Conservation (phyloP, 2,888 invertebrate genomes). For the Anoplius nigerrimus region DNA sequence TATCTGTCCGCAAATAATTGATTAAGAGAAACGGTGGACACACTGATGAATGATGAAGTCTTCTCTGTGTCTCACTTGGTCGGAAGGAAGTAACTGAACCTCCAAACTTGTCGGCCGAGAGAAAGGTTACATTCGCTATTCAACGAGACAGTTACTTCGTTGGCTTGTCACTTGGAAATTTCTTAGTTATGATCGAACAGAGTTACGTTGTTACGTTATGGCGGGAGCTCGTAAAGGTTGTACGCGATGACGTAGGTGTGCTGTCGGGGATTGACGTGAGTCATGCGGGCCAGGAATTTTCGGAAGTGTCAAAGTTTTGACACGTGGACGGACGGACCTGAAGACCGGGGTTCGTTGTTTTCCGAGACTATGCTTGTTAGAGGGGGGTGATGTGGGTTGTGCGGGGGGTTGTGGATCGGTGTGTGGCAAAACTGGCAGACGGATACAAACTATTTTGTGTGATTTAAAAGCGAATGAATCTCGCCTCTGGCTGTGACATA, state of each 20-base stretch:
- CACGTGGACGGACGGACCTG: slow-evolving; percentile 4
- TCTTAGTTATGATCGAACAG: not conserved
- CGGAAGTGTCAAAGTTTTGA: not conserved
- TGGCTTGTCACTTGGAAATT: slow-evolving; percentile 16
- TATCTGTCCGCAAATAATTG: too few relatives aligned
- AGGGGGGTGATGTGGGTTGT: slow-evolving; percentile 23
- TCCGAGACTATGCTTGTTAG: not conserved
- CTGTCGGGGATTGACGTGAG: not conserved
- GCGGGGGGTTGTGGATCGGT: slow-evolving; percentile 22
- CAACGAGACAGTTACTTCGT: not conserved
- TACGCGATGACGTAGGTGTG: not conserved
- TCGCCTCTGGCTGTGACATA: slow-evolving; percentile 65
- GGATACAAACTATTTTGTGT: slow-evolving; percentile 62
- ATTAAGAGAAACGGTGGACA: too few relatives aligned
- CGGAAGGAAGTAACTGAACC: too few relatives aligned
- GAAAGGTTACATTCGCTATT: too few relatives aligned
- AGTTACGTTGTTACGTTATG: not conserved
- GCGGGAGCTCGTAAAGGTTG: not conserved
- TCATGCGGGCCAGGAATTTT: not conserved
- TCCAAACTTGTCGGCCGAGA: too few relatives aligned
- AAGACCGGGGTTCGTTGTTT: slow-evolving; percentile 7
- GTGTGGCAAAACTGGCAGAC: slow-evolving; percentile 37
- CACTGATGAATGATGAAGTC: too few relatives aligned
- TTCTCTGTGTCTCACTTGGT: too few relatives aligned
- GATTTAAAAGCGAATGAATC: slow-evolving; percentile 63